A percentile compares a stretch with the other conserved stretches of the same genome.
Evolutionary conservation across 2,113 vertebrate species (phyloP).

Genomic region (Thomomys bottae): DNA sequence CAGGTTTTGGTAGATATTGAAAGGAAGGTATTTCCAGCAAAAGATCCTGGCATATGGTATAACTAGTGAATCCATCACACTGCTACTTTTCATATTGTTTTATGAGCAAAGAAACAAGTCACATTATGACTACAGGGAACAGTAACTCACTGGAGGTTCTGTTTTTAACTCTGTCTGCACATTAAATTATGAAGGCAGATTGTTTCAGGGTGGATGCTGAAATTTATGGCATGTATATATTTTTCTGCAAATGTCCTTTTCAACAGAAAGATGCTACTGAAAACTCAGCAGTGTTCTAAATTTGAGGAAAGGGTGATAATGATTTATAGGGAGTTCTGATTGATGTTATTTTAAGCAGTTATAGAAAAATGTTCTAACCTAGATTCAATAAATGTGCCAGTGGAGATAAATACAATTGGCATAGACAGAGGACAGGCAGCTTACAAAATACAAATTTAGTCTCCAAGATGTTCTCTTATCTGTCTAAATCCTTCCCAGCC

Average conservation of each 20-base stretch:
- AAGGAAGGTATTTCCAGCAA: slow-evolving; percentile 60
- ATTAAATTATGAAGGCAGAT: slow-evolving; percentile 77
- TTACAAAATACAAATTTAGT: not conserved
- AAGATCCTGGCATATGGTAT: slow-evolving; percentile 66
- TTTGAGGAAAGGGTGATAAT: not conserved
- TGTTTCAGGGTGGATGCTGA: slow-evolving; percentile 67
- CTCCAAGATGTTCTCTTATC: not conserved
- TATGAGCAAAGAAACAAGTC: slow-evolving; percentile 72
- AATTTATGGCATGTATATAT: slow-evolving; percentile 68
- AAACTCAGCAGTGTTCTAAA: not conserved
- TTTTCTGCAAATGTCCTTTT: slow-evolving; percentile 72
- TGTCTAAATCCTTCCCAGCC: not conserved
- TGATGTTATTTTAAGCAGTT: slow-evolving; percentile 45
- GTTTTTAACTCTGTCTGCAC: slow-evolving; percentile 56
- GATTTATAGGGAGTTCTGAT: slow-evolving; percentile 45
- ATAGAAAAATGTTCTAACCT: slow-evolving; percentile 53
- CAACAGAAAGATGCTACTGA: slow-evolving; percentile 61
- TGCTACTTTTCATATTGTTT: slow-evolving; percentile 74
- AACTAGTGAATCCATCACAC: slow-evolving; percentile 69
- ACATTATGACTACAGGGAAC: slow-evolving; percentile 59
- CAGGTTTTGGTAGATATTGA: slow-evolving; percentile 58
- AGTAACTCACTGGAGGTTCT: slow-evolving; percentile 70
- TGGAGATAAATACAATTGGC: slow-evolving; percentile 39
- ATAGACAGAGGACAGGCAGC: not conserved
- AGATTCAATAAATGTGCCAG: slow-evolving; percentile 22